Evolutionary conservation across 2,888 invertebrate species (phyloP), one percentile per base, ranked within the genome.

Genomic region (Plebejus melissa): DNA sequence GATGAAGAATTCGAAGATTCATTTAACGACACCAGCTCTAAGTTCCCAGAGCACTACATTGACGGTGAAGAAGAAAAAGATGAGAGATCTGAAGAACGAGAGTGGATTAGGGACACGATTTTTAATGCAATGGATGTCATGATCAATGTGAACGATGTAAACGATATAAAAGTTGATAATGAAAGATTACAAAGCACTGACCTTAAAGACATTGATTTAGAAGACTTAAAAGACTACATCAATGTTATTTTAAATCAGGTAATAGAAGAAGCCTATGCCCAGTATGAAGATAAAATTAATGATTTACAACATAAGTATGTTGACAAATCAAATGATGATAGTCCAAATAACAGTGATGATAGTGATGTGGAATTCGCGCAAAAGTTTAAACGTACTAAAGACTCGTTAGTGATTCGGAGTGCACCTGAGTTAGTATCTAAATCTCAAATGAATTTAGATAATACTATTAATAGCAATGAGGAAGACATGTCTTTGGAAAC

Each of bases 401-500:
- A 65, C 16, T 65, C 65, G 4, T 65, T 65, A 36, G 65, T 65
- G 13, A 65, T 65, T 65, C 65, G 65, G 13, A 65, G 32, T 65
- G 13, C 65, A 36, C 65, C 36, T 36, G 32, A 65, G 2, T 65
- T 65, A 36, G 65, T 65, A 65, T 32, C 65, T 32, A 65, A 65
- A 65, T 65, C 65, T 32, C 32, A 65, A 65, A 22, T 74, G 6
- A n/a, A 74, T 41, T 46, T 22, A 13, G 57, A 6, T 50, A 72
- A 72, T 69, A 76, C 74, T 76, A n/a, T 41, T 50, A 75, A 75
- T 60, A 38, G 5, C 36, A 65, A 65, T 60, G 76, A 75, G 22
- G 71, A 74, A 58, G 69, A 71, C 6, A 80, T 81, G 54, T 79
- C 79, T 79, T 80, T 81, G 79, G 83, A 83, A 78, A 79, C 79